Evolutionary conservation across 2,888 invertebrate species (phyloP), one percentile per base, ranked within the genome.

Genomic region (Mylabris sibirica): DNA sequence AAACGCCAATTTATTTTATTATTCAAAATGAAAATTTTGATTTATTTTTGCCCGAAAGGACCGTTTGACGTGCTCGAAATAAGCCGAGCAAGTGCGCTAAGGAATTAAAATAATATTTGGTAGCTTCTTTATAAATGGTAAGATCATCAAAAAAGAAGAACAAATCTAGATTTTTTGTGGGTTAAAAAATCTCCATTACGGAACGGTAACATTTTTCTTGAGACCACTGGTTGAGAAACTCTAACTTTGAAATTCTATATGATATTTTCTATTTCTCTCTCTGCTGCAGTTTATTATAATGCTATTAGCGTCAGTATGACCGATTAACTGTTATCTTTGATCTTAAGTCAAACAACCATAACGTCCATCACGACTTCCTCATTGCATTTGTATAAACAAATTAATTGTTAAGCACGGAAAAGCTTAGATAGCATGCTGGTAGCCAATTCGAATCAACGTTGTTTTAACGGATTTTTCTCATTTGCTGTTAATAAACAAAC

Each of bases 341-440:
- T 61, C 61, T 61, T 14, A 61, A 41, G 61, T 41, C 57, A 57
- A 57, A 57, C 14, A 57, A 57, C 57, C 61, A 41, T 61, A 64
- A 64, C 59, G 70, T 70, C 63, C 69, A 65, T 67, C 67, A 60
- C 60, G 59, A 64, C 67, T 70, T 70, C 70, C 70, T 70, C 65
- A 70, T 70, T 65, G 70, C 70, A 59, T 60, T 53, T 24, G 67
- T 64, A 70, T 67, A 70, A 70, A 70, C 70, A 70, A 70, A 64
- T 70, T 70, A 70, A 70, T 70, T 67, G 64, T 64, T 57, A 44
- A 49, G 69, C 69, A 69, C 63, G 63, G 30, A 59, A 65, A 61
- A 61, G 57, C 12, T 24, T 49, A 11, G 4, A 24, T 24, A 57
- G 57, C 24, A 57, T 57, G 24, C 14, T 57, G 57, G 24, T 57